A percentile compares a stretch with the other conserved stretches of the same genome.
Conservation (phyloP, 2,113 vertebrate species). For the Tachysurus vachellii region DNA sequence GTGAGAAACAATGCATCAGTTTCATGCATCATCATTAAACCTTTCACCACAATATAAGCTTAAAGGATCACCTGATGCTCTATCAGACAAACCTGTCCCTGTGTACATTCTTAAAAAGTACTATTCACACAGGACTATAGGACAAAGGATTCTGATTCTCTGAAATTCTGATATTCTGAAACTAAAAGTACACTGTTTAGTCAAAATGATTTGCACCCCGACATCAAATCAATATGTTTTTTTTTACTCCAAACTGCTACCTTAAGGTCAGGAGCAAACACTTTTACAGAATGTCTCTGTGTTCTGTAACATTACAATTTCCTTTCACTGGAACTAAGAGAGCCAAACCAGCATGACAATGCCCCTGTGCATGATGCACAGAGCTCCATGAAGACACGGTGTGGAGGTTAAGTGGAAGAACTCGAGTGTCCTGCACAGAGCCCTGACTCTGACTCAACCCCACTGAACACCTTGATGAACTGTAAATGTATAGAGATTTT, state of each 20-base stretch:
- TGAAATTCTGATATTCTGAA: neutral
- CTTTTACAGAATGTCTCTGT: neutral
- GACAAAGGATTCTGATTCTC: neutral
- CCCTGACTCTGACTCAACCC: neutral
- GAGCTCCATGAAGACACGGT: neutral
- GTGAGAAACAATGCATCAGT: neutral
- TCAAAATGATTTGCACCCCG: neutral
- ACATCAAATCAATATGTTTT: neutral
- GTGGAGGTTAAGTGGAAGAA: too few species aligned
- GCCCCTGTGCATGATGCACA: neutral
- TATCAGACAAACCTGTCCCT: neutral
- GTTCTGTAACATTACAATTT: neutral
- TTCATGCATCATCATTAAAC: neutral
- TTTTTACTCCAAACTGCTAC: neutral
- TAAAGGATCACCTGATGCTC: neutral
- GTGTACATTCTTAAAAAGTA: neutral
- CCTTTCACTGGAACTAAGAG: neutral
- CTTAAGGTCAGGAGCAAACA: neutral
- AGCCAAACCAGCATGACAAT: neutral
- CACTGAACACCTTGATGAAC: neutral
- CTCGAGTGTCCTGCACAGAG: neutral
- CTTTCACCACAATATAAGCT: neutral
- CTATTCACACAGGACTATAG: neutral
- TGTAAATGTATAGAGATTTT: neutral
- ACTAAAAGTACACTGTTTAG: neutral